Base-by-base conservation (phyloP, 2,888 invertebrate species). In the Archips crataeganus region DNA sequence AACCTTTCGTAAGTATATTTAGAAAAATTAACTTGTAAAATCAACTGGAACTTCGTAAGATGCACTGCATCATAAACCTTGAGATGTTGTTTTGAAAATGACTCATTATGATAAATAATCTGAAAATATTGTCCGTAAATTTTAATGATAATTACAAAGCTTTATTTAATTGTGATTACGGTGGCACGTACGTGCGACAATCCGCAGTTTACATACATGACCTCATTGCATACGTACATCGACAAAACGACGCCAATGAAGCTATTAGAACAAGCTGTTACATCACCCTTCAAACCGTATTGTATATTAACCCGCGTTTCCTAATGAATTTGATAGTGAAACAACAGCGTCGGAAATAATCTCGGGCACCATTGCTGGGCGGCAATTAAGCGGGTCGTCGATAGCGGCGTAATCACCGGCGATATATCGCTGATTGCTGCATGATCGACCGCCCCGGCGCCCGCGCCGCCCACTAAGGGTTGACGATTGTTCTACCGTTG, bases 371-470 rank as follows among this genome's bases (percentile, higher is more conserved):
- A 77, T 75, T 76, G 77, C 71, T 73, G 76, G 71, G 75, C 69
- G 71, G 77, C 80, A 81, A 83, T 84, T 80, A 82, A 76, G 80
- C 75, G 77, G 75, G 57, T 49, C 71, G 71, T 59, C 59, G 71
- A 65, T 71, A 49, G 23, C 36, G 68, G 13, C 36, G 72, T 63
- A 68, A 62, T 73, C 57, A 68, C 57, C 66, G 61, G 70, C 70
- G 47, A 49, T 65, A 71, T 60, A 71, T 71, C 59, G 64, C 71
- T 71, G 64, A 73, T 68, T 68, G 68, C 63, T 57, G 67, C 49
- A 36, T 68, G 68, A 73, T 73, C 62, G 72, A 57, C 62, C 64
- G 36, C 63, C 57, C 51, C 54, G 45, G 57, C 42, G 54, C 57
- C 39, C 34, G 67, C 57, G 42, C 67, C n/a, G 32, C 32, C 32